These are phyloP conservation scores for Enteromius paludinosus DNA, from an alignment of 2,797 vertebrate species.

Conservation along the genomic window DNA sequence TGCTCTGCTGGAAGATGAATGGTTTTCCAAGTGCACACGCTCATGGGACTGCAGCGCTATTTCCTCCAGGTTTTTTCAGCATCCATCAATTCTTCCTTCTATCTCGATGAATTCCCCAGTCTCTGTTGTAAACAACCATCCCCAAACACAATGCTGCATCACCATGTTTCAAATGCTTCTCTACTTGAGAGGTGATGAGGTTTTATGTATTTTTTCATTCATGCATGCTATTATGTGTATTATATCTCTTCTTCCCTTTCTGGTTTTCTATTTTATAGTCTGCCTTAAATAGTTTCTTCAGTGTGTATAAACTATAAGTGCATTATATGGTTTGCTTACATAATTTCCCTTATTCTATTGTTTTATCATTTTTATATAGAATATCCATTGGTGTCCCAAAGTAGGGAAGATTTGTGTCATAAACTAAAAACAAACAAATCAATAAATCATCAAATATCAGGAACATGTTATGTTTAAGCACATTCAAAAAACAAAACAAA, in stretches of 20 bases:
- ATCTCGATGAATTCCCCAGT: slow-evolving; percentile 19
- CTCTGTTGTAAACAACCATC: slow-evolving; percentile 12
- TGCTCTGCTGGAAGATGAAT: slow-evolving; percentile 15
- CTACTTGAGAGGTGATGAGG: background rate
- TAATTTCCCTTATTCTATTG: background rate
- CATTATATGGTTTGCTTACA: background rate
- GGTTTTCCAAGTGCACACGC: background rate
- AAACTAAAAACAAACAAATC: background rate
- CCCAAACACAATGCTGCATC: slow-evolving; percentile 13
- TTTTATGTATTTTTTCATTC: background rate
- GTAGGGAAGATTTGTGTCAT: background rate
- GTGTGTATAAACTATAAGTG: background rate
- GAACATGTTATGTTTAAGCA: too few relatives aligned
- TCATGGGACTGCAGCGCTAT: background rate
- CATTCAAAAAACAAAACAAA: too few relatives aligned
- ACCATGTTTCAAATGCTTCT: background rate
- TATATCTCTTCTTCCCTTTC: background rate
- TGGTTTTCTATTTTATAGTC: background rate
- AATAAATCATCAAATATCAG: background rate
- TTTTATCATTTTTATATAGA: background rate
- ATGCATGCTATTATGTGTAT: background rate
- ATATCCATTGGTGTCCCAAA: background rate
- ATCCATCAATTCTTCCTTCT: slow-evolving; percentile 15
- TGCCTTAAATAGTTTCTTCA: background rate
- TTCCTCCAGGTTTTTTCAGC: slow-evolving; percentile 9